These are phyloP conservation scores for Cheilosia vulpina DNA, from an alignment of 2,888 invertebrate species.

Conservation along the genomic window DNA sequence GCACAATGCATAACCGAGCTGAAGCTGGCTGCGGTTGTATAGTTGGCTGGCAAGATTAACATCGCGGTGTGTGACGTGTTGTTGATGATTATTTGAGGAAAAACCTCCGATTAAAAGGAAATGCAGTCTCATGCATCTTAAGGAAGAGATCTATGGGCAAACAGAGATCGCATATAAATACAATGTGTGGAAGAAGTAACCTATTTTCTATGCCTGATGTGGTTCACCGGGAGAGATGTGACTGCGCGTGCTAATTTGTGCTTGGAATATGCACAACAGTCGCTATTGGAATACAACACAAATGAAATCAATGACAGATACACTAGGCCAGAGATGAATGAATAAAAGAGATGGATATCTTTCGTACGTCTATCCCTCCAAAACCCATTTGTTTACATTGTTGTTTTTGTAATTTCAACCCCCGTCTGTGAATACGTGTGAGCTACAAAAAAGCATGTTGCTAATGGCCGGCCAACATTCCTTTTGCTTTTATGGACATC, in stretches of 20 bases:
- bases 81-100: slow-evolving; percentile 77
- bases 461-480: too few relatives aligned
- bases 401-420: too few relatives aligned
- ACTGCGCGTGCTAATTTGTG: not conserved
- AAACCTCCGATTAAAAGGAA: slow-evolving; percentile 53
- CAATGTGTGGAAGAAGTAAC: slow-evolving; percentile 54
- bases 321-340: too few relatives aligned
- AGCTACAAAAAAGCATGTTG: too few relatives aligned
- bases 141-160: slow-evolving; percentile 58
- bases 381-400: too few relatives aligned
- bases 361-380: too few relatives aligned
- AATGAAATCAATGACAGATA: too few relatives aligned
- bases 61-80: slow-evolving; percentile 76
- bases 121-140: slow-evolving; percentile 56
- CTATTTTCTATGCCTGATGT: slow-evolving; percentile 55
- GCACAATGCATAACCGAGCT: slow-evolving; percentile 55
- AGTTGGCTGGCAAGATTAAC: slow-evolving; percentile 56
- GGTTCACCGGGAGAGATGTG: slow-evolving; percentile 19
- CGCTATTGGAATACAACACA: too few relatives aligned
- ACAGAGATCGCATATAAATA: slow-evolving; percentile 11
- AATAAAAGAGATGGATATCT: too few relatives aligned
- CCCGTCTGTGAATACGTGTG: too few relatives aligned
- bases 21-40: slow-evolving; percentile 38
- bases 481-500: too few relatives aligned
- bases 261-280: not conserved